Conservation (phyloP, 2,113 vertebrate species). For the Pavo muticus region DNA sequence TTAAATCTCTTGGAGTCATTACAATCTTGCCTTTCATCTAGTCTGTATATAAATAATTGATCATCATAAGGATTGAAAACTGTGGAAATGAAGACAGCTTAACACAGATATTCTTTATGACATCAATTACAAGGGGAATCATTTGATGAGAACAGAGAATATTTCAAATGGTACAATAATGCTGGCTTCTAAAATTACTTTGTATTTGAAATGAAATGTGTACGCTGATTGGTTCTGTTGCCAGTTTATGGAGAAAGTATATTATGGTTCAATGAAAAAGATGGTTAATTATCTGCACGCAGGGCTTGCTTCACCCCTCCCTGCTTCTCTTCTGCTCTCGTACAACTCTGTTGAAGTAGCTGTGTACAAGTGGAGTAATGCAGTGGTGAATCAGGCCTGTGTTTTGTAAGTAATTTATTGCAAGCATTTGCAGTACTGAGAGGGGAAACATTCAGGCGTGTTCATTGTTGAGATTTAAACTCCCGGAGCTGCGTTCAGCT, state of each 20-base stretch:
- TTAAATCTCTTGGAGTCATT: conserved; percentile 76
- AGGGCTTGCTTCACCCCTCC: conserved; percentile 7
- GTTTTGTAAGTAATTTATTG: conserved; percentile 50
- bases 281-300: conserved; percentile 67
- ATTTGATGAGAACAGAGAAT: conserved; percentile 81
- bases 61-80: conserved; percentile 80
- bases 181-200: conserved; percentile 76
- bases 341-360: conserved; percentile 39
- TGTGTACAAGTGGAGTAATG: conserved; percentile 29
- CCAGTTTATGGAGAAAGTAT: conserved; percentile 64
- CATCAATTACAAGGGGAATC: conserved; percentile 82
- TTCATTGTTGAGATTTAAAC: not conserved
- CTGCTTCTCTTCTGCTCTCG: not conserved
- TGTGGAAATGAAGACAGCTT: conserved; percentile 79
- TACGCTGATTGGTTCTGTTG: conserved; percentile 65
- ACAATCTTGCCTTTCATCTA: conserved; percentile 77
- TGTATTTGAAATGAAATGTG: conserved; percentile 77
- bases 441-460: not conserved
- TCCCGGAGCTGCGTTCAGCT: not conserved
- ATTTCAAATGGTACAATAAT: conserved; percentile 81
- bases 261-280: conserved; percentile 70
- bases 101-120: conserved; percentile 84
- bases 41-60: conserved; percentile 83
- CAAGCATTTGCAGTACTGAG: conserved; percentile 17
- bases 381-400: conserved; percentile 39